Percentiles rank a stretch among this genome's conserved stretches.
These are phyloP conservation scores for Graptemys geographica DNA, from an alignment of 2,797 vertebrate species.

Conservation along the genomic window DNA sequence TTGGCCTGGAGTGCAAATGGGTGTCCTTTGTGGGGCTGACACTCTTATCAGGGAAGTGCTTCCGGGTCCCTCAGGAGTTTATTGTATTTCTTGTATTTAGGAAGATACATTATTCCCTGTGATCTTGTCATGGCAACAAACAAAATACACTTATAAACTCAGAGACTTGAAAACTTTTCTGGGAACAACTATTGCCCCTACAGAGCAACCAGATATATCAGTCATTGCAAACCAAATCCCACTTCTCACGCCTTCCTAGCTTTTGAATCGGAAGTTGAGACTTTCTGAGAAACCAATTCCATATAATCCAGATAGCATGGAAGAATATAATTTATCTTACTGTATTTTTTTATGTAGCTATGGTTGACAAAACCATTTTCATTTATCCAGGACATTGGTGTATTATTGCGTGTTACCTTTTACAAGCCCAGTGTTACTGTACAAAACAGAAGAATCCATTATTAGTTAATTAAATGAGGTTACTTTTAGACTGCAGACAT, in stretches of 20 bases:
- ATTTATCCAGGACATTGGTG: conserved; percentile 2
- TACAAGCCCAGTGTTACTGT: background rate
- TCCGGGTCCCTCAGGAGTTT: too few species aligned
- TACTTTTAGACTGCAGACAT: background rate
- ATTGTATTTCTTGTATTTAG: background rate
- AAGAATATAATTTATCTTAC: background rate
- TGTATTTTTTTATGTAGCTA: conserved; percentile 19
- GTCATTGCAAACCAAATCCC: background rate
- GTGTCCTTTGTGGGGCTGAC: too few species aligned
- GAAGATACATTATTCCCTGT: background rate
- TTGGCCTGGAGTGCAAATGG: too few species aligned
- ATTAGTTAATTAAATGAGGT: background rate
- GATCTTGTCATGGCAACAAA: background rate
- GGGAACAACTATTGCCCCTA: background rate
- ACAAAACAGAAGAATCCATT: background rate
- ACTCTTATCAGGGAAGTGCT: background rate
- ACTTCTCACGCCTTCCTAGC: background rate
- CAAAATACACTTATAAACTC: background rate
- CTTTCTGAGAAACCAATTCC: background rate
- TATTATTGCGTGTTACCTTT: conserved; percentile 2
- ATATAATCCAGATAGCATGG: background rate
- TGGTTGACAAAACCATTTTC: conserved; percentile 19
- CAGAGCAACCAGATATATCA: background rate
- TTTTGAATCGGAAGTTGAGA: conserved; percentile 27
- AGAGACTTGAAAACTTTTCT: background rate